These are phyloP conservation scores for Cyclargus thomasi DNA, from an alignment of 1,140 invertebrate genomes.

Conservation along the genomic window DNA sequence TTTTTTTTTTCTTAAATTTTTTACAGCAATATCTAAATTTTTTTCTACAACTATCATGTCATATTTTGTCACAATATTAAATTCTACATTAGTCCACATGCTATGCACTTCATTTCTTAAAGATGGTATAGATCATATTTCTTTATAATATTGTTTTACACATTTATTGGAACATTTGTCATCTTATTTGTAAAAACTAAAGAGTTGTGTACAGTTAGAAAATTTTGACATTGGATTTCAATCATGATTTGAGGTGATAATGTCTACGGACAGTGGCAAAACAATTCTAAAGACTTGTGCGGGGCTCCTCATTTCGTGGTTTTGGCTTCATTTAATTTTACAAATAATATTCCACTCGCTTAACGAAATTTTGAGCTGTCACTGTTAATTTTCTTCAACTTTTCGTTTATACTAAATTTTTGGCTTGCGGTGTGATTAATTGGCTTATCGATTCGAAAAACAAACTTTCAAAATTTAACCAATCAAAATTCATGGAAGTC, in stretches of 20 bases:
- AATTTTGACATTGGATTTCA: background rate
- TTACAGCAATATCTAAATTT: too few relatives aligned
- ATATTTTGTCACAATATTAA: too few relatives aligned
- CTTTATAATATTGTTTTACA: too few relatives aligned
- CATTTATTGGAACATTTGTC: too few relatives aligned
- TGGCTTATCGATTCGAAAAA: constrained; percentile 51
- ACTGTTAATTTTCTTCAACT: constrained; percentile 66
- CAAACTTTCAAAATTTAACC: constrained; percentile 69
- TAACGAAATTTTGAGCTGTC: constrained; percentile 68
- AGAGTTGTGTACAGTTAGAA: too few relatives aligned
- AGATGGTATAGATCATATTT: too few relatives aligned
- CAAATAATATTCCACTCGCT: constrained; percentile 70
- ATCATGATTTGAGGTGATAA: constrained; percentile 3
- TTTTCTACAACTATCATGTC: too few relatives aligned
- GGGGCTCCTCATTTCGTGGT: constrained; percentile 63
- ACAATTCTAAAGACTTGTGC: constrained; percentile 6
- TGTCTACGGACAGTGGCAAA: background rate
- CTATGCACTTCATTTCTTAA: too few relatives aligned
- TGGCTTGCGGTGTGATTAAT: constrained; percentile 74
- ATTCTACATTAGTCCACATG: too few relatives aligned
- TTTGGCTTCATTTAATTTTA: constrained; percentile 72
- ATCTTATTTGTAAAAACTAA: too few relatives aligned
- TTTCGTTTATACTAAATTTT: constrained; percentile 63
- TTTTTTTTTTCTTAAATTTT: too few relatives aligned
- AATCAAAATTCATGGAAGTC: constrained; percentile 58